Evolutionary conservation across 2,113 vertebrate species (phyloP).

Genomic region (Lota lota): DNA sequence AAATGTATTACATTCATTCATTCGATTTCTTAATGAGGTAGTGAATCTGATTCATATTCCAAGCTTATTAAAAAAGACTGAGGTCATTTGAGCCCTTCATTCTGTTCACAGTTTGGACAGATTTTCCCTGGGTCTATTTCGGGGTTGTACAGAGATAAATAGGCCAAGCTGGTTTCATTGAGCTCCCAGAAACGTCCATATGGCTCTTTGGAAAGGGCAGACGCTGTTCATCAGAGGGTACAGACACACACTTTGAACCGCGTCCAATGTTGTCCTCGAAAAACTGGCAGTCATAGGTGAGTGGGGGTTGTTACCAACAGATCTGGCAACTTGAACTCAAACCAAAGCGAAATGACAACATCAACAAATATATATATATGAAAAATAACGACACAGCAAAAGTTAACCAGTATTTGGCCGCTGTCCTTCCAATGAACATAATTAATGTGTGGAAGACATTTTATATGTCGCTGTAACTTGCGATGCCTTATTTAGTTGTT

Average conservation of each 20-base stretch:
- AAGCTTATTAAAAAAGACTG: conserved; percentile 26
- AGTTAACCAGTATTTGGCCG: too few species aligned
- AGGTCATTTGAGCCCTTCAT: conserved; percentile 42
- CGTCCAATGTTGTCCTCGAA: conserved; percentile 24
- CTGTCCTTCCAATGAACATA: too few species aligned
- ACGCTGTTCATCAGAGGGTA: conserved; percentile 20
- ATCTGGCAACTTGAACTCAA: conserved; percentile 13
- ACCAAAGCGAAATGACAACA: conserved; percentile 12
- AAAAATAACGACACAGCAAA: too few species aligned
- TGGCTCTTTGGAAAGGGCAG: conserved; percentile 37
- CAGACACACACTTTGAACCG: neutral
- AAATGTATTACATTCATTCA: neutral
- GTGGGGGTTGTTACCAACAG: neutral
- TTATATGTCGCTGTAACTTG: too few species aligned
- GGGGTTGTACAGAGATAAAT: conserved; percentile 50
- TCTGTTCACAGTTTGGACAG: conserved; percentile 51
- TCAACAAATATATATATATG: too few species aligned
- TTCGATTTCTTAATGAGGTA: neutral
- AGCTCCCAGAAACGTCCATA: conserved; percentile 61
- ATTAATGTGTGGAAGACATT: too few species aligned
- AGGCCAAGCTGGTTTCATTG: conserved; percentile 68
- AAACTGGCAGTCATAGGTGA: conserved; percentile 22
- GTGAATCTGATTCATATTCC: too few species aligned
- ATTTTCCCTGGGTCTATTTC: conserved; percentile 62
- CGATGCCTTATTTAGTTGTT: too few species aligned